Evolutionary conservation across 2,888 invertebrate genomes (phyloP).

Genomic region (Alsophila aescularia): DNA sequence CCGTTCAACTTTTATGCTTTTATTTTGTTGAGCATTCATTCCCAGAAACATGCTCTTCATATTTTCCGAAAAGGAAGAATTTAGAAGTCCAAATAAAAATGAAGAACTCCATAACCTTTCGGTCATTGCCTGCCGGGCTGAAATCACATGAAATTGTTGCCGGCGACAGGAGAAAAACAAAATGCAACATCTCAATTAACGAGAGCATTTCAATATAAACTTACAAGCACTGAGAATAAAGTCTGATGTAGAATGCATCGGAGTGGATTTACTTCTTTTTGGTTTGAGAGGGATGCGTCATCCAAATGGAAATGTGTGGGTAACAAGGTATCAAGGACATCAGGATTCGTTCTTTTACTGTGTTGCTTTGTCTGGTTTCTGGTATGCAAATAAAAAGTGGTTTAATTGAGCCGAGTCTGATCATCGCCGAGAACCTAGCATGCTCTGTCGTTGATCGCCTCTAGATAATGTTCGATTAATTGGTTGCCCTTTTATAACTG

Average conservation of each 20-base stretch:
- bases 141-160: constrained; percentile 58
- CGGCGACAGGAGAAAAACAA: constrained; percentile 48
- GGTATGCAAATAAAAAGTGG: constrained; percentile 69
- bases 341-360: constrained; percentile 60
- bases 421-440: constrained; percentile 21
- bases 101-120: constrained; percentile 47
- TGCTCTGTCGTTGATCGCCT: constrained; percentile 22
- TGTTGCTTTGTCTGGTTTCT: constrained; percentile 54
- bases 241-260: constrained; percentile 24
- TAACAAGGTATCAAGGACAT: constrained; percentile 73
- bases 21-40: not conserved
- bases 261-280: constrained; percentile 39
- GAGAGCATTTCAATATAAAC: constrained; percentile 36
- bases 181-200: constrained; percentile 56
- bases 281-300: constrained; percentile 59
- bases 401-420: constrained; percentile 49
- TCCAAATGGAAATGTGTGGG: constrained; percentile 66
- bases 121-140: constrained; percentile 54
- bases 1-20: too few relatives aligned
- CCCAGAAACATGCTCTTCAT: not conserved
- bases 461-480: constrained; percentile 9
- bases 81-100: constrained; percentile 44
- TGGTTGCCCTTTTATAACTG: not conserved
- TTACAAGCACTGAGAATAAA: constrained; percentile 29
- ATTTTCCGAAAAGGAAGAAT: constrained; percentile 29